These are phyloP conservation scores for Platalea minor DNA, from an alignment of 2,797 vertebrate species.

Conservation along the genomic window DNA sequence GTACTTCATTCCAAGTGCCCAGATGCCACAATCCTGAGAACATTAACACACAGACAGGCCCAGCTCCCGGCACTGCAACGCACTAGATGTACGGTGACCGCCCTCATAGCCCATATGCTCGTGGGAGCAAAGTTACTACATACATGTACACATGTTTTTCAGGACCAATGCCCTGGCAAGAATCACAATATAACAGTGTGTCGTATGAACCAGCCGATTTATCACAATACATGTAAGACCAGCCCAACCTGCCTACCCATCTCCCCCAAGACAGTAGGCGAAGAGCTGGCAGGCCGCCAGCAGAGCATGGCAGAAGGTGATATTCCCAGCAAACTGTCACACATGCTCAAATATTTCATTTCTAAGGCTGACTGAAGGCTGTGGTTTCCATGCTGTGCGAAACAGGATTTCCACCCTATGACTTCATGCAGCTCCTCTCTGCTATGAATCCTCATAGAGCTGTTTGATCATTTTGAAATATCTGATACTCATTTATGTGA, in stretches of 20 bases:
- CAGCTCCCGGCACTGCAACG: fast-evolving
- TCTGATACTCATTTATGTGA: not conserved
- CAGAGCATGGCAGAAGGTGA: not conserved
- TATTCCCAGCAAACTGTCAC: slow-evolving; percentile 40
- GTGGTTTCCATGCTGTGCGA: not conserved
- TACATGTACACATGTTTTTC: fast-evolving
- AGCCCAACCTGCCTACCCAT: not conserved
- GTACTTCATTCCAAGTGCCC: not conserved
- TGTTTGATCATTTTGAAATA: slow-evolving; percentile 18
- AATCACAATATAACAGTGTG: not conserved
- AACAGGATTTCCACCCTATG: slow-evolving; percentile 15
- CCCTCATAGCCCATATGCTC: not conserved
- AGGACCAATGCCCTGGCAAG: not conserved
- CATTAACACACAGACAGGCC: not conserved
- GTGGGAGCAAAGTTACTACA: not conserved
- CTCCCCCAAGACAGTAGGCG: not conserved
- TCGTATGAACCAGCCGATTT: not conserved
- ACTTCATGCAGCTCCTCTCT: not conserved
- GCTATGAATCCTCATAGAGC: not conserved
- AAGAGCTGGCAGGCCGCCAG: not conserved
- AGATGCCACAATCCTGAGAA: not conserved
- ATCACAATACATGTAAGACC: not conserved
- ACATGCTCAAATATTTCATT: slow-evolving; percentile 36
- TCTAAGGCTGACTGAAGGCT: slow-evolving; percentile 3
- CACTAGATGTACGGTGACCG: too few species aligned